Evolutionary conservation across 2,797 vertebrate genomes (phyloP), one percentile per base, ranked within the genome.

Genomic region (Acomys russatus): DNA sequence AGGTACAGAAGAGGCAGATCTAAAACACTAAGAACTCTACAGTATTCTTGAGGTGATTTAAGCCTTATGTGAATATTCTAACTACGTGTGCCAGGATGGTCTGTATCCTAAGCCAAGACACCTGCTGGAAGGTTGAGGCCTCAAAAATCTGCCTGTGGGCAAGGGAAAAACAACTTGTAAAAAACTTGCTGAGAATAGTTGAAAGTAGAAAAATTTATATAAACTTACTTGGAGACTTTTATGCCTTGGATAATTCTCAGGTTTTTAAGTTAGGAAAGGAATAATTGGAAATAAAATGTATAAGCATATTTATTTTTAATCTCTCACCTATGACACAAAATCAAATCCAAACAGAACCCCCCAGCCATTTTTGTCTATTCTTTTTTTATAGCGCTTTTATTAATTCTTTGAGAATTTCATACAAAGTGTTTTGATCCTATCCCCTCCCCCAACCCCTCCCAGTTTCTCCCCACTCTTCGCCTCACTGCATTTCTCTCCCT

Each of bases 171-270:
- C 56, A 59, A 56, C 22, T 77, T 68, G 25, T 66, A 30, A 44
- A 33, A 76, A 73, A 91, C 33, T 82, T 85, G 33, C 51, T 94
- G 30, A 68, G 30, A 61, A 78, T 38, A 68, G 78, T 28, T 80
- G 25, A 83, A n/a, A 79, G 9, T 61, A 83, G 33, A 76, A 87
- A 87, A 25, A 22, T 96, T 82, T 76, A 49, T 91, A 87, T 18
- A 77, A 54, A 87, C 76, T 90, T 86, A 25, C 23, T 87, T 88
- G 56, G 73, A 94, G 66, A n/a, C 12, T 44, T 89, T 89, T 82
- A 33, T 59, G 38, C 59, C 38, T 63, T 93, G 20, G 23, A 22
- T 74, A 73, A 92, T 38, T 76, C 49, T 44, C 3, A 51, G 54
- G 33, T 85, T 66, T 66, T 66, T 79, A 56, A 35, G 84, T 15